Evolutionary conservation across 1,140 invertebrate species (phyloP), one percentile per base, ranked within the genome.

Genomic region (Platorchestia sp.): DNA sequence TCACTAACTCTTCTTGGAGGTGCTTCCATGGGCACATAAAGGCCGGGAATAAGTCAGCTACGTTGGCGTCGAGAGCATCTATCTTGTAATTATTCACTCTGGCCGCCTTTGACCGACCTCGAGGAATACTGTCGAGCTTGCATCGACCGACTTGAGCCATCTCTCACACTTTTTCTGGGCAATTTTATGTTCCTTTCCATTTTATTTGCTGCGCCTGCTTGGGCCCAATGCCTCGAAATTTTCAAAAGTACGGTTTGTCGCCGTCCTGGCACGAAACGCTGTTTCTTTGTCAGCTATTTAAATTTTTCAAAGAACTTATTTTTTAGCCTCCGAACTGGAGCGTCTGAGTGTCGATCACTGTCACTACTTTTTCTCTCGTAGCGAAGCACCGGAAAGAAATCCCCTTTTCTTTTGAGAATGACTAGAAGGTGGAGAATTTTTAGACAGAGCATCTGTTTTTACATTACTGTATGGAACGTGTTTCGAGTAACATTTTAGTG

Each of bases 241-340:
- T 75, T 14, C 59, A 75, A 75, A 75, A 75, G 59, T 75, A 27
- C 59, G 36, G 36, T 75, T 75, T 75, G 59, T 75, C 59, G 59
- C 59, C 59, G 59, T 14, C 27, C 59, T 75, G 59, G 59, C 59
- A 22, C 59, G 10, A 75, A 27, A 14, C 59, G 59, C 36, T 27
- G 59, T 75, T 75, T 75, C 59, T 75, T 75, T 75, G 59, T 75
- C 59, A 75, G 59, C 59, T 75, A 75, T 75, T 75, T 75, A 75
- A 75, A 75, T 75, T 75, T 36, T 36, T 75, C 59, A 75, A 75
- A 75, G 27, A 36, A 75, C 59, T 10, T 75, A 75, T 75, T 75
- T 51, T 51, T 75, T 75, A 19, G 27, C 59, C 59, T 1, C 59
- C 59, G 59, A 3, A 75, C 59, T 75, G 59, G 36, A 75, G 27